A percentile compares a stretch with the other conserved stretches of the same genome.
Conservation (phyloP, 2,888 invertebrate species). For the Metellina segmentata region DNA sequence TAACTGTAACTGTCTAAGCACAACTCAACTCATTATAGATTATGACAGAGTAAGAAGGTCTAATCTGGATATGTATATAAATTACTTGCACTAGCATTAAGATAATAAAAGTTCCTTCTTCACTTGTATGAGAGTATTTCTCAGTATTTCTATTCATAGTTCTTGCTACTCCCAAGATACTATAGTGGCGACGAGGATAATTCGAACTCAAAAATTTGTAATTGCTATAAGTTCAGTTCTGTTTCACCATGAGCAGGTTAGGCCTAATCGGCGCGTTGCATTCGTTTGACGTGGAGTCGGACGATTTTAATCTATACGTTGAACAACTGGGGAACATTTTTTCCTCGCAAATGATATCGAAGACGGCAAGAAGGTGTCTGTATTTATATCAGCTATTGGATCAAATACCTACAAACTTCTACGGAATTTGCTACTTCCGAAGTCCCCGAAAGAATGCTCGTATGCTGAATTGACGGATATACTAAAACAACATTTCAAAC, state of each 20-base stretch:
- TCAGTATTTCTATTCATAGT: too few relatives aligned
- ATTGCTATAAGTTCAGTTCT: too few relatives aligned
- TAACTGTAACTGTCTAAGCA: too few relatives aligned
- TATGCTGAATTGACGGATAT: background rate
- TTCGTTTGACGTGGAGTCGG: background rate
- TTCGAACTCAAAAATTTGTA: too few relatives aligned
- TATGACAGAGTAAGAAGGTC: too few relatives aligned
- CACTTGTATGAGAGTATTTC: too few relatives aligned
- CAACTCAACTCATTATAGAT: too few relatives aligned
- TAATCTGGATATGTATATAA: too few relatives aligned
- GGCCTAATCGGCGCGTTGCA: background rate
- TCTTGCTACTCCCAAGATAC: too few relatives aligned
- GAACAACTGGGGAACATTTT: constrained; percentile 24
- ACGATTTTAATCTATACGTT: constrained; percentile 27
- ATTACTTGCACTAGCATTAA: too few relatives aligned
- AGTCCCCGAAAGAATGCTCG: background rate
- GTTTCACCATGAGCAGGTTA: background rate
- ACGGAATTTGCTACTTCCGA: background rate
- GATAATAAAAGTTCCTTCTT: too few relatives aligned
- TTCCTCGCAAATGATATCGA: constrained; percentile 28
- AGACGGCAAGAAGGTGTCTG: constrained; percentile 25
- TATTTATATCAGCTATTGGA: constrained; percentile 30
- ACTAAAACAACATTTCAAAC: constrained; percentile 16
- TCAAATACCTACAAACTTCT: constrained; percentile 25
- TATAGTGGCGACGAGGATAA: too few relatives aligned